These are phyloP conservation scores for Plagodis dolabraria DNA, from an alignment of 2,888 invertebrate species.

Conservation along the genomic window DNA sequence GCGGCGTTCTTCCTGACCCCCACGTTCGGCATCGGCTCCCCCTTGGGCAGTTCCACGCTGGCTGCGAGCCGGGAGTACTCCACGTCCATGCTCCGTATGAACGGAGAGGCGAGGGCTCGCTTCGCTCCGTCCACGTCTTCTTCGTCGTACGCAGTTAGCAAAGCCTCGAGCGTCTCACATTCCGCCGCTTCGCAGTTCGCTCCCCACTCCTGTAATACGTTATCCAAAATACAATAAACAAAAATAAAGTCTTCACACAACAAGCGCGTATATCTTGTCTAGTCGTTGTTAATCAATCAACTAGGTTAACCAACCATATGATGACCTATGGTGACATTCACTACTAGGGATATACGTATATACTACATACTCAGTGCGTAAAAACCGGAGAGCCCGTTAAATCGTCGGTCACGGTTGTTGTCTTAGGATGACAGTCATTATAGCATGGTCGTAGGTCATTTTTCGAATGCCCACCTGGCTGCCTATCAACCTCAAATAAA, in stretches of 20 bases:
- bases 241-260: background rate
- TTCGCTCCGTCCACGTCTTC: conserved; percentile 93
- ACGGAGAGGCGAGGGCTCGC: conserved; percentile 90
- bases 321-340: too few relatives aligned
- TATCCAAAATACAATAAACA: too few relatives aligned
- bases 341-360: too few relatives aligned
- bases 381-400: too few relatives aligned
- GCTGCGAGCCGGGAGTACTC: conserved; percentile 89
- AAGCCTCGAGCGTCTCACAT: conserved; percentile 90
- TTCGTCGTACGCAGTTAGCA: conserved; percentile 93
- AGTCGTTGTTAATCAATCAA: too few relatives aligned
- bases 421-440: too few relatives aligned
- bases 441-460: too few relatives aligned
- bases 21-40: conserved; percentile 81
- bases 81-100: conserved; percentile 96
- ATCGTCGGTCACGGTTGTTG: too few relatives aligned
- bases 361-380: too few relatives aligned
- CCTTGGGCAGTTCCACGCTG: conserved; percentile 58
- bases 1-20: conserved; percentile 89
- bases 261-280: background rate
- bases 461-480: too few relatives aligned
- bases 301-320: too few relatives aligned
- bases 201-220: conserved; percentile 87
- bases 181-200: conserved; percentile 94
- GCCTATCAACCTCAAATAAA: too few relatives aligned